phyloP scores from a whole-genome alignment of 2,113 vertebrate genomes.

The Hypomesus transpacificus region DNA sequence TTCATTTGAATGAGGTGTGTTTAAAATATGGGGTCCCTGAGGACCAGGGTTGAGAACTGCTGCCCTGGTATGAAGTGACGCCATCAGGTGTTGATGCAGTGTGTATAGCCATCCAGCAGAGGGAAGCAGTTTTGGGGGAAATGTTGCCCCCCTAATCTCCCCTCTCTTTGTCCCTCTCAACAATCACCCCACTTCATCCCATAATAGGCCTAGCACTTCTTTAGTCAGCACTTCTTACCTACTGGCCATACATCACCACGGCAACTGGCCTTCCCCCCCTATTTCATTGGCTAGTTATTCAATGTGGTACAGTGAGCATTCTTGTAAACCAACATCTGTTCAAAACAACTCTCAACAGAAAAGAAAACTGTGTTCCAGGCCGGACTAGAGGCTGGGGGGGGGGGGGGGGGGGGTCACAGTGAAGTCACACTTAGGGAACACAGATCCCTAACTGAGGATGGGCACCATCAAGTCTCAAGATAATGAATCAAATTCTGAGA shows the following conservation, averaged over 20 bases:
- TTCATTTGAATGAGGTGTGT: too few species aligned
- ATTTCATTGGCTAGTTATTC: conserved; percentile 18
- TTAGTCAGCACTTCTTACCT: conserved; percentile 46
- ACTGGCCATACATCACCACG: conserved; percentile 13
- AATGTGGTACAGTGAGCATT: background rate
- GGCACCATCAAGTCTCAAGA: too few species aligned
- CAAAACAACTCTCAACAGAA: background rate
- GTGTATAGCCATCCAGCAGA: conserved; percentile 33
- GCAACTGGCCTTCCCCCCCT: conserved; percentile 34
- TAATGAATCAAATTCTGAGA: too few species aligned
- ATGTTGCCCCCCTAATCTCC: conserved; percentile 17
- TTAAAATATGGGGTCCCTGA: too few species aligned
- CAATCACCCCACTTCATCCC: conserved; percentile 32
- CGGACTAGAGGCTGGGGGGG: too few species aligned
- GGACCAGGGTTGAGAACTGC: too few species aligned
- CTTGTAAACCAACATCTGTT: background rate
- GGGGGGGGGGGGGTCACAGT: too few species aligned
- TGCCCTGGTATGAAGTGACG: too few species aligned
- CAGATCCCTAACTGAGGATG: too few species aligned
- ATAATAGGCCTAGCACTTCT: conserved; percentile 33
- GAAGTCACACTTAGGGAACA: too few species aligned
- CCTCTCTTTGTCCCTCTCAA: conserved; percentile 30
- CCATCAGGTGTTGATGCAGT: conserved; percentile 4
- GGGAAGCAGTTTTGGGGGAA: conserved; percentile 17
- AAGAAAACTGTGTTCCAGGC: too few species aligned